Evolutionary conservation across 2,888 invertebrate genomes (phyloP).

Genomic region (Cryptocephalus moraei): DNA sequence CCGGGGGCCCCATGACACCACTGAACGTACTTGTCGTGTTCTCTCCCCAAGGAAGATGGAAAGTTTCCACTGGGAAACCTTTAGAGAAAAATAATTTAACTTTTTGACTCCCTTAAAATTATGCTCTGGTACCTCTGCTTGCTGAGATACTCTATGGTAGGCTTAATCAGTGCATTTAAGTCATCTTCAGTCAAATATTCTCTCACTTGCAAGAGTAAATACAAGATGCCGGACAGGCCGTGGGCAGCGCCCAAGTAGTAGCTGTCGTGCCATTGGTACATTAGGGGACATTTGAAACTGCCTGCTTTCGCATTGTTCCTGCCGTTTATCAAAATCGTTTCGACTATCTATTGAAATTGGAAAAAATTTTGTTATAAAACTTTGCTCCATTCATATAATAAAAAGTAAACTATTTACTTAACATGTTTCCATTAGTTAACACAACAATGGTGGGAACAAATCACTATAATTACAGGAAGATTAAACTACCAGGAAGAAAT

Average conservation of each 20-base stretch:
- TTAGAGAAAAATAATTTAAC: background rate
- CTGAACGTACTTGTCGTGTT: conserved; percentile 68
- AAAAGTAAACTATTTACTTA: background rate
- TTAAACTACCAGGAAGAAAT: too few relatives aligned
- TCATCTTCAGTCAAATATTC: conserved; percentile 47
- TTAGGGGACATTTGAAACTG: conserved; percentile 52
- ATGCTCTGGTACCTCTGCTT: conserved; percentile 31
- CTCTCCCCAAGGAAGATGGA: conserved; percentile 64
- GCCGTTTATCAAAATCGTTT: conserved; percentile 53
- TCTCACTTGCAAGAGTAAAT: conserved; percentile 65
- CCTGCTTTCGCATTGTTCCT: conserved; percentile 45
- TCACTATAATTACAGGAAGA: too few relatives aligned
- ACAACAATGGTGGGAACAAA: too few relatives aligned
- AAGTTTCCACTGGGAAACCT: conserved; percentile 57
- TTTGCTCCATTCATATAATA: background rate
- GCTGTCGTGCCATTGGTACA: conserved; percentile 82
- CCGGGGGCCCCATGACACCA: conserved; percentile 96
- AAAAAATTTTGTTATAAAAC: background rate
- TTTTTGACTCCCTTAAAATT: too few relatives aligned
- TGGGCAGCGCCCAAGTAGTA: conserved; percentile 85
- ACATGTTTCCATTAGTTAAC: too few relatives aligned
- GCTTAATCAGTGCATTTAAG: conserved; percentile 48
- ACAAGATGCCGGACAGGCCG: conserved; percentile 77
- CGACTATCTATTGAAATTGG: conserved; percentile 45
- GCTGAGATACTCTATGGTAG: conserved; percentile 55